Evolutionary conservation across 1,140 invertebrate genomes (phyloP).

Genomic region (Meteorus sp.): DNA sequence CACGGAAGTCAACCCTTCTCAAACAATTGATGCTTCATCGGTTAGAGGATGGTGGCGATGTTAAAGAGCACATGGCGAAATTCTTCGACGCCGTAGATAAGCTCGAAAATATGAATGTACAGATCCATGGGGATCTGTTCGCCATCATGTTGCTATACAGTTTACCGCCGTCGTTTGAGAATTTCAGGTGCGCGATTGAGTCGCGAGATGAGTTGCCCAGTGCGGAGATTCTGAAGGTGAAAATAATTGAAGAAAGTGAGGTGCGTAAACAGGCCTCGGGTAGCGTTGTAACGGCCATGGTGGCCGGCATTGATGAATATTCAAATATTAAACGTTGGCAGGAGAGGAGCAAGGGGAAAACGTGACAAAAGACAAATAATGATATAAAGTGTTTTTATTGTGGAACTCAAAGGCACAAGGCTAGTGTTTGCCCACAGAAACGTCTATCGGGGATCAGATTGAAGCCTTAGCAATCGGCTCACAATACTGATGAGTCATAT

Average conservation of each 20-base stretch:
- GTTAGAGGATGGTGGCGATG: constrained; percentile 24
- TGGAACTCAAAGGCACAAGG: too few species aligned
- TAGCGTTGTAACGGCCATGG: not conserved
- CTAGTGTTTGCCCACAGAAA: too few species aligned
- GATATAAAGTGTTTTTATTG: too few species aligned
- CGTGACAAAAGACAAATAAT: too few species aligned
- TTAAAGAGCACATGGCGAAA: constrained; percentile 22
- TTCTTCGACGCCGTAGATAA: not conserved
- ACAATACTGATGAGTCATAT: too few species aligned
- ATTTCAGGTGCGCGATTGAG: not conserved
- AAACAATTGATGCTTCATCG: constrained; percentile 29
- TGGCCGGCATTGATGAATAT: not conserved
- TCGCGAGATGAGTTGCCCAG: not conserved
- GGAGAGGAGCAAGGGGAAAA: too few species aligned
- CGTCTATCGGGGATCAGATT: too few species aligned
- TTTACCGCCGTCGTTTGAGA: not conserved
- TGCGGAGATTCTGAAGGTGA: not conserved
- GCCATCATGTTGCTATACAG: not conserved
- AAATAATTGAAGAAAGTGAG: not conserved
- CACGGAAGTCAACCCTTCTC: constrained; percentile 24
- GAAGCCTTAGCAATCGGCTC: too few species aligned
- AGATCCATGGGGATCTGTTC: not conserved
- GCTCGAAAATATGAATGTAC: not conserved
- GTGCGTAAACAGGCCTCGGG: not conserved
- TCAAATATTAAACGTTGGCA: not conserved